Evolutionary conservation across 2,113 vertebrate species (phyloP).

Genomic region (Coptodon rendalli): DNA sequence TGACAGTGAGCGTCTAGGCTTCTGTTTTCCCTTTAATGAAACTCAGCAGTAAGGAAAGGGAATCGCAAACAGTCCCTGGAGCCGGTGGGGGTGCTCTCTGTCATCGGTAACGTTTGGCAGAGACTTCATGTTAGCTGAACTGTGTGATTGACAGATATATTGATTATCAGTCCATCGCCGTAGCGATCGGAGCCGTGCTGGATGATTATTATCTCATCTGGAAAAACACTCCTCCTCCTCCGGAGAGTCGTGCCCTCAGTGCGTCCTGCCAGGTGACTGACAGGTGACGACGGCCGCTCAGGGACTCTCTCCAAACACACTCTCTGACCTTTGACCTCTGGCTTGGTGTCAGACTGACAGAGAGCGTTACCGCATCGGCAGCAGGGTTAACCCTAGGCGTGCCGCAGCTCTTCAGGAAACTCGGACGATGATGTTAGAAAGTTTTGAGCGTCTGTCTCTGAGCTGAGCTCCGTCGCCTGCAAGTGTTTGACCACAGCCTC

Average conservation of each 20-base stretch:
- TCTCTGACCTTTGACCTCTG: slow-evolving; percentile 4
- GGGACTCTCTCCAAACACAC: slow-evolving; percentile 15
- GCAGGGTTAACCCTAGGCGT: neutral
- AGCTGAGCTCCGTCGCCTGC: neutral
- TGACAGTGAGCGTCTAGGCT: neutral
- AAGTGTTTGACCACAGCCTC: neutral
- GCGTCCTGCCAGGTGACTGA: slow-evolving; percentile 2
- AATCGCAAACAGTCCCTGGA: neutral
- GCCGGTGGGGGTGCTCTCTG: neutral
- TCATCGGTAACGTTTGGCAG: neutral
- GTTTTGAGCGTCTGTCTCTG: neutral
- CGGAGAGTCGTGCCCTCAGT: neutral
- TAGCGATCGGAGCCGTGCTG: neutral
- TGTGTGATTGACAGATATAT: neutral
- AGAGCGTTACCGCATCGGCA: slow-evolving; percentile 27
- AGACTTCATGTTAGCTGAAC: neutral
- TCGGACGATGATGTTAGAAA: neutral
- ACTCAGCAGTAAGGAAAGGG: neutral
- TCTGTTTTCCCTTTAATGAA: neutral
- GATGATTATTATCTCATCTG: neutral
- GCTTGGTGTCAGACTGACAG: neutral
- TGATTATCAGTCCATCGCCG: neutral
- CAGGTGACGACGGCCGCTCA: neutral
- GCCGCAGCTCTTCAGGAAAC: neutral
- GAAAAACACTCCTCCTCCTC: neutral